Percentiles rank a stretch among this genome's conserved stretches.
These are phyloP conservation scores for Carollia perspicillata DNA, from an alignment of 2,113 vertebrate species.

Conservation along the genomic window DNA sequence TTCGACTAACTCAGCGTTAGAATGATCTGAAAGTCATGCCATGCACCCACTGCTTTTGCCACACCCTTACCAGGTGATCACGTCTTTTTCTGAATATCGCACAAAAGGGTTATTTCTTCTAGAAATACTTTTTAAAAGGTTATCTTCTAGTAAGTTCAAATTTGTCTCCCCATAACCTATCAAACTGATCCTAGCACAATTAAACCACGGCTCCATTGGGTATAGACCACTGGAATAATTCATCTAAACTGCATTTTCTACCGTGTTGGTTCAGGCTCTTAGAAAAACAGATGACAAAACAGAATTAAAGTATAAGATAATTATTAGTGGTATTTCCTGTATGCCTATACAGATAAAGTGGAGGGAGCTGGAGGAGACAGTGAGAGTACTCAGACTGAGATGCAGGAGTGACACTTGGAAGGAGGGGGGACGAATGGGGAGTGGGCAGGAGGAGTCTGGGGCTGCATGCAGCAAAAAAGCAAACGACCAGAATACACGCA, in stretches of 20 bases:
- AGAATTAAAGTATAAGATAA: neutral
- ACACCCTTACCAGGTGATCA: neutral
- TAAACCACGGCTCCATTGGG: neutral
- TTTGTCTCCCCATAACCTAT: neutral
- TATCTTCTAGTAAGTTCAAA: neutral
- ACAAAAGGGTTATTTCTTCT: neutral
- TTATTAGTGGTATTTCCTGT: neutral
- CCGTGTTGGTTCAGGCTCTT: neutral
- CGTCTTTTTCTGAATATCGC: neutral
- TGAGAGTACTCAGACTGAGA: neutral
- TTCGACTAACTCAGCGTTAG: neutral
- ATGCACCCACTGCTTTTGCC: neutral
- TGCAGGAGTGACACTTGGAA: neutral
- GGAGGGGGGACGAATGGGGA: neutral
- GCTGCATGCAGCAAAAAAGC: neutral
- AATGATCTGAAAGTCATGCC: neutral
- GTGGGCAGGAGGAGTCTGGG: neutral
- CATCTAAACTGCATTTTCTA: constrained; percentile 25
- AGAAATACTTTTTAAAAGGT: neutral
- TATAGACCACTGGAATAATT: neutral
- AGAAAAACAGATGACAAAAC: constrained; percentile 1
- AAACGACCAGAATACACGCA: neutral
- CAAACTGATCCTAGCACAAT: neutral
- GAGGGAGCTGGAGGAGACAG: neutral
- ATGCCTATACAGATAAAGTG: neutral